Conservation (phyloP, 2,797 vertebrate genomes). For the Chaetophractus vellerosus region DNA sequence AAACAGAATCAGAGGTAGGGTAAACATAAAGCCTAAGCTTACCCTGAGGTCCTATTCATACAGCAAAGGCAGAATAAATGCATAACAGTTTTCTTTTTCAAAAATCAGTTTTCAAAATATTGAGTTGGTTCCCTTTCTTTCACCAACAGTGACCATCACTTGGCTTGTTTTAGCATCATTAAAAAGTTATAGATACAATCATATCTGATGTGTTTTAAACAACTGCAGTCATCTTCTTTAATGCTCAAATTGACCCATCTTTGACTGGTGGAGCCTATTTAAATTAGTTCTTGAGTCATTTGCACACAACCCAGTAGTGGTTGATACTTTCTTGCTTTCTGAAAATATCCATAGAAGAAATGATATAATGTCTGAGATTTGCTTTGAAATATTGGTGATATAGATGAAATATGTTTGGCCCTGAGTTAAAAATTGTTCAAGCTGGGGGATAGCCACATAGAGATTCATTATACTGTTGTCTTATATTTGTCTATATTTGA, state of each 20-base stretch:
- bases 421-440: neutral
- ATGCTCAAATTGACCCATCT: neutral
- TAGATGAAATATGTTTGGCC: neutral
- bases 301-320: neutral
- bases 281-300: conserved; percentile 11
- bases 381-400: neutral
- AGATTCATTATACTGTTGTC: neutral
- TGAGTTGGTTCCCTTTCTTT: neutral
- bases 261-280: neutral
- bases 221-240: neutral
- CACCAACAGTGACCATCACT: neutral
- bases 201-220: conserved; percentile 12
- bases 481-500: neutral
- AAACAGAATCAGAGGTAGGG: neutral
- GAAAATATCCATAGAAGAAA: conserved; percentile 40
- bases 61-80: conserved; percentile 20
- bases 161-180: neutral
- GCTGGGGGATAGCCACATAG: neutral
- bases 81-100: neutral
- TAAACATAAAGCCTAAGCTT: neutral
- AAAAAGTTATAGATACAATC: neutral
- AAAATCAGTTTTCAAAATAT: conserved; percentile 19
- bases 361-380: neutral
- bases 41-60: neutral
- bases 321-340: conserved; percentile 29